These are phyloP conservation scores for Aleadryas rufinucha DNA, from an alignment of 2,113 vertebrate species.

Conservation along the genomic window DNA sequence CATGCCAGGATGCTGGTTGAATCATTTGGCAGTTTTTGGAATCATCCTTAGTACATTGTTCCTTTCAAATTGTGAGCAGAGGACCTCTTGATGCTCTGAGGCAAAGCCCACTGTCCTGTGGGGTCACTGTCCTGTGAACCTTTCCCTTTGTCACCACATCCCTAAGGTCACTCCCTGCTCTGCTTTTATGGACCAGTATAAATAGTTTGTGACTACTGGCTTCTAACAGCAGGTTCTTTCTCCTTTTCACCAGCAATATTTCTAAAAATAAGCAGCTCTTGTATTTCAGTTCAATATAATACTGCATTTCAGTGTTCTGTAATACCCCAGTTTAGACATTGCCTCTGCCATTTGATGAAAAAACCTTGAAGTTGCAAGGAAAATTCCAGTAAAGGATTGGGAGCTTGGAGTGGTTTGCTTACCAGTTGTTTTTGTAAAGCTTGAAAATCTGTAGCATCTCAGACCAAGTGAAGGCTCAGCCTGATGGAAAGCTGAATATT, in stretches of 20 bases:
- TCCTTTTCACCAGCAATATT: background rate
- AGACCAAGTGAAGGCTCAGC: background rate
- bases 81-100: background rate
- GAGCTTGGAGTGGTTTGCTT: background rate
- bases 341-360: background rate
- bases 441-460: background rate
- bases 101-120: background rate
- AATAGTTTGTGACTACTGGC: background rate
- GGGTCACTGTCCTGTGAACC: background rate
- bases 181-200: background rate
- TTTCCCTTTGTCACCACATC: background rate
- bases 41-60: background rate
- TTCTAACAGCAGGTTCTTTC: background rate
- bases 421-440: background rate
- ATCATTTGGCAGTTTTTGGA: background rate
- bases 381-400: background rate
- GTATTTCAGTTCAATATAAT: too few species aligned
- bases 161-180: background rate
- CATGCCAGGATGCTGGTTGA: background rate
- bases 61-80: accelerated
- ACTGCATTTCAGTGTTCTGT: too few species aligned
- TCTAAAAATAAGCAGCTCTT: background rate
- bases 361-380: background rate
- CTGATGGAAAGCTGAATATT: background rate
- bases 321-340: background rate